phyloP scores from a whole-genome alignment of 2,113 vertebrate genomes.

The Epinephelus fuscoguttatus region DNA sequence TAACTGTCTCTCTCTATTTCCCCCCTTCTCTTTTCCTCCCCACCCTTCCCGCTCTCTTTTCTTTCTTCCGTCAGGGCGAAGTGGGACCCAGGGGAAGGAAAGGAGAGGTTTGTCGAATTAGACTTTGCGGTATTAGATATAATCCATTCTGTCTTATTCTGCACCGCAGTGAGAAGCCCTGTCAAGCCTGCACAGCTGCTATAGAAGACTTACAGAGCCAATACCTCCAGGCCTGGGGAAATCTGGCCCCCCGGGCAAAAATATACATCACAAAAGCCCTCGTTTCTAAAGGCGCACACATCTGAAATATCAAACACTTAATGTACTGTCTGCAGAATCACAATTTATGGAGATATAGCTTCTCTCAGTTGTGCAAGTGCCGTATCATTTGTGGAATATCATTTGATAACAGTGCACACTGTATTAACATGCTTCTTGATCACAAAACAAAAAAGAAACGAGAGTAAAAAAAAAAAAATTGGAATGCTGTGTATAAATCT shows the following conservation, averaged over 20 bases:
- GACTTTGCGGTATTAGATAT: slow-evolving; percentile 74
- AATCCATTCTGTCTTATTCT: slow-evolving; percentile 77
- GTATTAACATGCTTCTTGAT: slow-evolving; percentile 13
- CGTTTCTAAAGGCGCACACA: slow-evolving; percentile 48
- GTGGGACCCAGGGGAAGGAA: slow-evolving; percentile 82
- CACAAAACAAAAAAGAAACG: background rate
- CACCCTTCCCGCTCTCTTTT: slow-evolving; percentile 36
- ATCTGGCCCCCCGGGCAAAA: slow-evolving; percentile 61
- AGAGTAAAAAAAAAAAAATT: background rate
- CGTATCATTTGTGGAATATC: slow-evolving; percentile 15
- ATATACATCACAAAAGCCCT: slow-evolving; percentile 71
- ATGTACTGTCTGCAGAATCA: slow-evolving; percentile 60
- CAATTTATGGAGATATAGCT: slow-evolving; percentile 39
- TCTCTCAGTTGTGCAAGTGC: background rate
- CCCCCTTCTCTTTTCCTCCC: slow-evolving; percentile 37
- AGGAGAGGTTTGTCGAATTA: slow-evolving; percentile 87
- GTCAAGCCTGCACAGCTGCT: slow-evolving; percentile 60
- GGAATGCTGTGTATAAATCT: background rate
- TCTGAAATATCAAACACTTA: slow-evolving; percentile 65
- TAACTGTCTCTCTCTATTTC: slow-evolving; percentile 60
- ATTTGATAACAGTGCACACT: background rate
- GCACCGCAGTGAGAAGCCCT: slow-evolving; percentile 53
- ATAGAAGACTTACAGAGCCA: slow-evolving; percentile 60
- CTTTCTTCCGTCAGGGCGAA: slow-evolving; percentile 80
- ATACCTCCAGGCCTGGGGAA: slow-evolving; percentile 63